Percentiles rank a stretch among this genome's conserved stretches.
Evolutionary conservation across 2,113 vertebrate genomes (phyloP).

Genomic region (Urocitellus parryii): DNA sequence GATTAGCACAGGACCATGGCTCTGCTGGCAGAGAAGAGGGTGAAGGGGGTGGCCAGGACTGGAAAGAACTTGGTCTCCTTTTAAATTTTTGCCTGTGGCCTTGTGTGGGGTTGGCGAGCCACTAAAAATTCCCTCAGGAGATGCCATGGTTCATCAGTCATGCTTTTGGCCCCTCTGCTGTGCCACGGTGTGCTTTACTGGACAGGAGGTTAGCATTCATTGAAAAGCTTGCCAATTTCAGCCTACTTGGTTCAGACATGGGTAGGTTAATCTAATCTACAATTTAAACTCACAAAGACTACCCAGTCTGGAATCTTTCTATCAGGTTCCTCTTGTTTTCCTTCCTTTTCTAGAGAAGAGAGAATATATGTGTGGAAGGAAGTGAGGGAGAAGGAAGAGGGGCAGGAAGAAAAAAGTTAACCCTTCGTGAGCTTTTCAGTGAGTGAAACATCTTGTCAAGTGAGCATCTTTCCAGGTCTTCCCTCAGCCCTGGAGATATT

Average conservation of each 20-base stretch:
- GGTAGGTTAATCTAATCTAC: background rate
- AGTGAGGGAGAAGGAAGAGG: background rate
- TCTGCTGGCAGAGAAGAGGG: background rate
- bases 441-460: background rate
- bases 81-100: background rate
- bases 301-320: background rate
- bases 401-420: background rate
- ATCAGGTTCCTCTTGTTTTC: background rate
- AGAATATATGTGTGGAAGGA: background rate
- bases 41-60: background rate
- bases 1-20: background rate
- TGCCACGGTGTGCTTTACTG: background rate
- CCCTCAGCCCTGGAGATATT: background rate
- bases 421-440: background rate
- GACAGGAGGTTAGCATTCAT: background rate
- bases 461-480: background rate
- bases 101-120: background rate
- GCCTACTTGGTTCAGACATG: constrained; percentile 1
- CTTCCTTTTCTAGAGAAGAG: background rate
- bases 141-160: background rate
- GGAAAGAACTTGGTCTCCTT: background rate
- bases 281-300: background rate
- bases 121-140: background rate
- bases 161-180: background rate
- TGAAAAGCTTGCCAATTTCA: constrained; percentile 44